Percentiles rank a stretch among this genome's conserved stretches.
phyloP scores from a whole-genome alignment of 2,113 vertebrate genomes.

The Charina bottae region DNA sequence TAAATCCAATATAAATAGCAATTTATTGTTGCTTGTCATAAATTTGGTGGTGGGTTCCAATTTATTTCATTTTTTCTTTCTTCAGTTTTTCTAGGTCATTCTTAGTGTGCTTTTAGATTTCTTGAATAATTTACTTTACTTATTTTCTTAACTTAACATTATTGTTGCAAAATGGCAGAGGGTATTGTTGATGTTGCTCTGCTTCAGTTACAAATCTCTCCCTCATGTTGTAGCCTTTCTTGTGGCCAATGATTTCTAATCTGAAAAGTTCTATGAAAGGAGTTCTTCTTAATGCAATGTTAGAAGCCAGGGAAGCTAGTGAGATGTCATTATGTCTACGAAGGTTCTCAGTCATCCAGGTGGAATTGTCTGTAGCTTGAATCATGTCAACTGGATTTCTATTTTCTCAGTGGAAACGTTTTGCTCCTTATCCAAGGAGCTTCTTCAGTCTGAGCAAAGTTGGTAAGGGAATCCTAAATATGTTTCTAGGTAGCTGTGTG shows the following conservation, averaged over 20 bases:
- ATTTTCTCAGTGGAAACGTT: no score
- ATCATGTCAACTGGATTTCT: no score
- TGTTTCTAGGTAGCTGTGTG: no score
- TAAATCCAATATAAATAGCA: background rate
- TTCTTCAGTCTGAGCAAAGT: no score
- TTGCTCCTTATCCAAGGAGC: no score
- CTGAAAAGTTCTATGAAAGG: background rate
- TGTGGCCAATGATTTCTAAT: background rate
- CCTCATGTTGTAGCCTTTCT: background rate
- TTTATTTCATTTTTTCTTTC: background rate
- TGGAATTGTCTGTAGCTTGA: no score
- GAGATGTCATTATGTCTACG: no score
- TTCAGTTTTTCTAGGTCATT: background rate
- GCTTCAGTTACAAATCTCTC: background rate
- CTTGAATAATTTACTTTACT: slow-evolving; percentile 3
- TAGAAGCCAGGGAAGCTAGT: background rate
- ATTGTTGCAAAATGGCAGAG: background rate
- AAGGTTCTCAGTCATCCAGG: no score
- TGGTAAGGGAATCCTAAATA: no score
- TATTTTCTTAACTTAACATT: background rate
- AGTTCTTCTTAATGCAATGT: background rate
- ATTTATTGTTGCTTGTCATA: background rate
- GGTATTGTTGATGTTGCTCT: background rate
- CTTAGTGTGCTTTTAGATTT: background rate
- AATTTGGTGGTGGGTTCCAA: background rate